These are phyloP conservation scores for Drosophila ercepeae DNA, from an alignment of 1,140 invertebrate genomes.

Conservation along the genomic window DNA sequence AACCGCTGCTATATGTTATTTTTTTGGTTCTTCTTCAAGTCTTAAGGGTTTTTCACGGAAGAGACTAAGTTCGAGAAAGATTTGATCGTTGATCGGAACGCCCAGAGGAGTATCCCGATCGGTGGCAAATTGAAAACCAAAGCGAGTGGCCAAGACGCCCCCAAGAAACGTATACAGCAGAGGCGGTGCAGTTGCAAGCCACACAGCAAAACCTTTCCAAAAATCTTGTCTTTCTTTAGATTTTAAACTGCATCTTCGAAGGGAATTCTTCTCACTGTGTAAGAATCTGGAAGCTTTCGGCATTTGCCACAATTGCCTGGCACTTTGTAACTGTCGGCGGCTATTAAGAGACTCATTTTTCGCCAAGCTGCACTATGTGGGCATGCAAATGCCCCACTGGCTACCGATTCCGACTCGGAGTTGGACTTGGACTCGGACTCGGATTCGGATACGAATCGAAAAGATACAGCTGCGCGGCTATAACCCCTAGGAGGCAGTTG, in stretches of 20 bases:
- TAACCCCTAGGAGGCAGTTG: constrained; percentile 55
- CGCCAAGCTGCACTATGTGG: constrained; percentile 36
- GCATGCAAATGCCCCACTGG: constrained; percentile 57
- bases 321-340: constrained; percentile 83
- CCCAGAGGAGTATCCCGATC: constrained; percentile 69
- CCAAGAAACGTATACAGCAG: constrained; percentile 60
- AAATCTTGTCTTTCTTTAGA: too few relatives aligned
- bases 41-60: too few relatives aligned
- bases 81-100: constrained; percentile 19
- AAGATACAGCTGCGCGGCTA: constrained; percentile 56
- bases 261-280: neutral
- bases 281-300: constrained; percentile 24
- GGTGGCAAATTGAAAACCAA: constrained; percentile 75
- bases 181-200: neutral
- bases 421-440: too few relatives aligned
- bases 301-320: constrained; percentile 77
- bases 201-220: constrained; percentile 1
- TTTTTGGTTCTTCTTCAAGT: too few relatives aligned
- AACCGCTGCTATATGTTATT: too few relatives aligned
- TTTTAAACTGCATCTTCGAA: neutral
- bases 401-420: constrained; percentile 35
- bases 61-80: too few relatives aligned
- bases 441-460: constrained; percentile 33
- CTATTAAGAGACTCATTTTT: constrained; percentile 83
- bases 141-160: constrained; percentile 58